Base-by-base conservation (phyloP, 92 coral and sea anemone genomes). In the Porites cylindrica region DNA sequence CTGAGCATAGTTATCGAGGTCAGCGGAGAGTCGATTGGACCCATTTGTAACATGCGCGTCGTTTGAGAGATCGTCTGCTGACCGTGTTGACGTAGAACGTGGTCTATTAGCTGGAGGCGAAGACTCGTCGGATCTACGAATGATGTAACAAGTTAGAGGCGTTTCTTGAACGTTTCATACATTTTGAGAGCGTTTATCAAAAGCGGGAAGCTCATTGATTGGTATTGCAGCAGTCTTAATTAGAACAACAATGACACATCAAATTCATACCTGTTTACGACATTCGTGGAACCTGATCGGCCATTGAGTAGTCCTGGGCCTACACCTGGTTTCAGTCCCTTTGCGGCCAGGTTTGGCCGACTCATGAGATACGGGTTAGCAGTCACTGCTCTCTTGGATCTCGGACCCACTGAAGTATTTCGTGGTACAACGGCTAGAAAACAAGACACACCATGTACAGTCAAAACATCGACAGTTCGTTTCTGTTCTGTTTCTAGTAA, bases 311-410 rank as follows among this genome's bases (percentile, higher is more conserved):
- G 86, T 91, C 80, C 88, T 88, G 86, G 82, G 84, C 66, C 60
- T 70, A 43, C 66, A 85, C 86, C 86, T 60, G 93, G 72, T 76
- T 86, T 54, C 90, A 82, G 65, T 85, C 92, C 80, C 92, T 70
- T 79, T 29, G 90, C 94, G 69, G 93, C 66, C 60, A 92, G 32
- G 84, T 92, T 93, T 21, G 98, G 98, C 17, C 98, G 89, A 50
- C 87, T 91, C 94, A 95, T 88, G 80, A 92, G 92, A 70, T 89
- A 93, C 4, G 96, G 96, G 79, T 95, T 95, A 52, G 90, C 98
- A 1, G 98, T 93, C 21, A 89, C 98, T 5, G 96, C 94, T 58
- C 98, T 93, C 77, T 89, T 93, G 3, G 98, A 93, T 50, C 98
- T 88, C 60, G 96, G 96, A 64, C 94, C 95, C 10, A 94, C 93